Evolutionary conservation across 2,888 invertebrate species (phyloP).

Genomic region (Mesorhabditis sp.): DNA sequence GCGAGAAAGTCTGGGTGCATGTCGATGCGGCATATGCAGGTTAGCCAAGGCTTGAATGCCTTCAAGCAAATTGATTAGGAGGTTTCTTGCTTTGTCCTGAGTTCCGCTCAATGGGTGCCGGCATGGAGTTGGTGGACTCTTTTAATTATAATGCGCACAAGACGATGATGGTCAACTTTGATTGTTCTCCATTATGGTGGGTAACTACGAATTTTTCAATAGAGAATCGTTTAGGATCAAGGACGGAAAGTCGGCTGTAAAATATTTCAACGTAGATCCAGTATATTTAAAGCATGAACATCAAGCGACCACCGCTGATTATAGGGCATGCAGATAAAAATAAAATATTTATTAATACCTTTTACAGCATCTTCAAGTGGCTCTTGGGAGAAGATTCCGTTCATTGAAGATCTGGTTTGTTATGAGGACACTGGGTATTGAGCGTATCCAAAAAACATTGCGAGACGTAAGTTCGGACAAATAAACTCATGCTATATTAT

Average conservation of each 20-base stretch:
- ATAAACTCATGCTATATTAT: neutral
- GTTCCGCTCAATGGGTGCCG: conserved; percentile 81
- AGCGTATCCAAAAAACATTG: conserved; percentile 84
- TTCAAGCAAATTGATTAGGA: conserved; percentile 24
- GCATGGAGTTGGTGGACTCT: conserved; percentile 86
- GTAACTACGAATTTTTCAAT: conserved; percentile 9
- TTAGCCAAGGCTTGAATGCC: conserved; percentile 9
- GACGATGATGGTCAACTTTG: conserved; percentile 98
- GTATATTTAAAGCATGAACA: conserved; percentile 95
- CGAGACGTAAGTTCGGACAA: conserved; percentile 65
- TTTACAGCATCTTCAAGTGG: conserved; percentile 60
- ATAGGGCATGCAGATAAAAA: conserved; percentile 25
- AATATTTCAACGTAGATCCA: conserved; percentile 96
- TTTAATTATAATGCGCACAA: conserved; percentile 97
- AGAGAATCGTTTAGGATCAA: conserved; percentile 3
- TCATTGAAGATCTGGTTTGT: conserved; percentile 97
- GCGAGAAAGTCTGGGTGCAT: conserved; percentile 87
- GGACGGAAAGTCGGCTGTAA: conserved; percentile 84
- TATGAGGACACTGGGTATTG: conserved; percentile 83
- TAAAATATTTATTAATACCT: neutral
- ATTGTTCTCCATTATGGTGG: conserved; percentile 97
- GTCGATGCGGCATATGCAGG: conserved; percentile 98
- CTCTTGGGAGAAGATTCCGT: conserved; percentile 87
- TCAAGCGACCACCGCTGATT: conserved; percentile 70
- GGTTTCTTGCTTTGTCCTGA: conserved; percentile 76